Base-by-base conservation (phyloP, 92 coral and sea anemone genomes). In the Siderastrea radians region DNA sequence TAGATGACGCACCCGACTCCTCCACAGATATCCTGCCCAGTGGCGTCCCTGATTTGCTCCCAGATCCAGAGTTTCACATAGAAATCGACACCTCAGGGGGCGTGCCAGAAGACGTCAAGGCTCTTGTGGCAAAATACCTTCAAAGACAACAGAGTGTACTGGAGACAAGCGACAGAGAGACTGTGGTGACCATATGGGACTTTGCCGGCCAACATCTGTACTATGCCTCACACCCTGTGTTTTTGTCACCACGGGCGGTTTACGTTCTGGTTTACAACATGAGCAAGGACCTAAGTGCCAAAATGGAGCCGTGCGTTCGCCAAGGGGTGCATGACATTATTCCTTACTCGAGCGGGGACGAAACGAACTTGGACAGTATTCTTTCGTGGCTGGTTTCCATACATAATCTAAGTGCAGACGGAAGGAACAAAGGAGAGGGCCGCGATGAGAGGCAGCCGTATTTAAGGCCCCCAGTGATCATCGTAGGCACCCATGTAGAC, bases 161-260 rank as follows among this genome's bases (percentile, higher is more conserved):
- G 61, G 84, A 77, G 62, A 76, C 51, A 5, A 77, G 87, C 66
- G 83, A 72, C 76, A 55, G 90, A 13, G 95, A 95, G 65, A 91
- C 94, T 48, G 92, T 91, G 16, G 95, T 95, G 4, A 95, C 93
- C 9, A 74, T 93, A 17, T 95, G 98, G 98, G 98, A 95, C 82
- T 95, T 95, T 49, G 98, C 98, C n/a, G 98, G 98, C 16, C 98
- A 95, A 72, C 98, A 95, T 67, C 78, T 95, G 59, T 95, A 95
- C 78, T 95, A 95, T 74, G 98, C 98, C 4, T 95, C 98, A 9
- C 98, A 95, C 68, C 95, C 98, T 19, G 98, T 95, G 83, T 95
- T 95, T 86, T 49, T 95, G 81, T 88, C 96, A 53, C 93, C 94
- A 5, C 80, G 96, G 49, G 98, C 98, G 2, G 87, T 95, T 57